Evolutionary conservation across 2,797 vertebrate genomes (phyloP), one percentile per base, ranked within the genome.

Genomic region (Lindbergichthys nudifrons): DNA sequence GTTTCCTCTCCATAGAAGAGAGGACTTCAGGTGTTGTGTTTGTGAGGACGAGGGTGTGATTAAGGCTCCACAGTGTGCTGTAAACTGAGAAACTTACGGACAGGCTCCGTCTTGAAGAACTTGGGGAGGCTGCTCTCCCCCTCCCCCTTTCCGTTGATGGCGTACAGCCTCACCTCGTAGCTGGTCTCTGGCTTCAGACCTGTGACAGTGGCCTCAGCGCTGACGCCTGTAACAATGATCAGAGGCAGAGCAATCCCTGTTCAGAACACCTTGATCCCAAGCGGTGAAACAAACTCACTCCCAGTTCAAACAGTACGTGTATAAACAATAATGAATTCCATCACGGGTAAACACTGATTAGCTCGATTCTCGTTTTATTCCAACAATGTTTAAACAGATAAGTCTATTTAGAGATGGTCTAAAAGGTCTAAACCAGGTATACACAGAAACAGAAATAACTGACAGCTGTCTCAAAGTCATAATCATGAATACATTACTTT

Each of bases 91-190:
- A 57, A n/a, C 98, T 99, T 97, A 99, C 98, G 97, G 76, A 99
- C 96, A 88, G 97, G 97, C 74, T 97, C 94, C 0, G 98, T 99
- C 93, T 96, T 97, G 95, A 99, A 99, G 83, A 95, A 82, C 0
- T 94, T 92, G 0, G 90, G 70, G 0, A 88, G 53, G 70, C 97
- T 97, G 80, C 94, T 94, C 86, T 99, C 98, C 0, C 98, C 97
- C 76, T 96, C 94, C 0, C 98, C 98, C 79, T 99, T 99, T 85
- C 98, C 98, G 0, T 99, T 99, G 91, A 98, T 92, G 5, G 97
- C 98, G 0, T 96, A 97, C 90, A 99, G 87, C 72, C 95, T 96
- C 67, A 99, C 95, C 0, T 96, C 92, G 0, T 99, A 99, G 11
- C 79, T 85, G 1, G 96, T 98, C 81, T 99, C 97, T 0, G 98